Evolutionary conservation across 2,888 invertebrate species (phyloP), one percentile per base, ranked within the genome.

Genomic region (Phortica okadai): DNA sequence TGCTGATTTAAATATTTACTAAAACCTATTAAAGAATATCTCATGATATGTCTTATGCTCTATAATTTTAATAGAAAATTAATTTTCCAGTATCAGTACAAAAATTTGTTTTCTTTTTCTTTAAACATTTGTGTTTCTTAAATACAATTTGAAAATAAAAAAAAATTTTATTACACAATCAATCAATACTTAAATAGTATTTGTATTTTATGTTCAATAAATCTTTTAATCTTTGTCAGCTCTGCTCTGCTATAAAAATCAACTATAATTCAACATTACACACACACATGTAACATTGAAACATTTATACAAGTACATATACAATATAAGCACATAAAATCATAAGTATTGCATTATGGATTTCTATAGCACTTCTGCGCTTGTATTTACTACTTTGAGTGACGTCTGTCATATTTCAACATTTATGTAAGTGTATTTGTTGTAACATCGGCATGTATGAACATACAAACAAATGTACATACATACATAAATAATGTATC

Each of bases 371-470:
- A 62, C 25, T 62, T 62, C 10, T 11, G 25, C 50, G 14, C 21
- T 10, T 21, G 25, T 62, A 62, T 21, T 50, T 64, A 33, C 7
- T 64, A 41, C 64, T 33, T 33, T 16, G 45, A 69, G 10, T 69
- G 69, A 69, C 50, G 72, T 72, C 56, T 72, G 72, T 58, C 70
- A 56, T 59, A 44, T 44, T 62, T 21, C 41, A 41, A 25, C 25
- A 21, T 41, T 72, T 72, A 56, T 21, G 7, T 54, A 11, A 2
- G 70, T 70, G 0, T 72, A 50, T 14, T 14, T 62, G 33, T 21
- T 21, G 16, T 6, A 16, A 56, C 10, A 41, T 25, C 66, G 5
- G 16, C 25, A 25, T 1, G n/a, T 7, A 70, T 14, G 14, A 25
- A 70, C 45, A 50, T 25, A 16, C 50, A 21, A 7, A 25, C 62